These are phyloP conservation scores for Diadophis punctatus DNA, from an alignment of 2,113 vertebrate species.

Conservation along the genomic window DNA sequence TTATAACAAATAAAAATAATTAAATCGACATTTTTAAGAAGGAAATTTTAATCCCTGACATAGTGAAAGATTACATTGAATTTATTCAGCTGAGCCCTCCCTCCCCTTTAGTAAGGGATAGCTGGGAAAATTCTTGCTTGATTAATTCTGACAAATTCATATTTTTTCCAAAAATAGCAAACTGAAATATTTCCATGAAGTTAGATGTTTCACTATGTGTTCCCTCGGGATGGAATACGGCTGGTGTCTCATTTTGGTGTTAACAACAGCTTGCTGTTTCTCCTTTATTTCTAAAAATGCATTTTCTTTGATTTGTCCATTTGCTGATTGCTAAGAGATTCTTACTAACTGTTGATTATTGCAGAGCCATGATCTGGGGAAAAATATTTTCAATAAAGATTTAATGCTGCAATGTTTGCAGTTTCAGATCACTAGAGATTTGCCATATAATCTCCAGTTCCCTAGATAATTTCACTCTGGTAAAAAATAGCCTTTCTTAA, in stretches of 20 bases:
- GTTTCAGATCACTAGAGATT: not conserved
- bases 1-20: slow-evolving; percentile 28
- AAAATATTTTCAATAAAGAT: not conserved
- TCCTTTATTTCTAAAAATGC: not conserved
- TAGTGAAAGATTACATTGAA: slow-evolving; percentile 45
- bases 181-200: slow-evolving; percentile 21
- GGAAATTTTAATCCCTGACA: slow-evolving; percentile 48
- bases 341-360: slow-evolving; percentile 8
- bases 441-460: not conserved
- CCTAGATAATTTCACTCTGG: not conserved
- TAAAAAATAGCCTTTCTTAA: not conserved
- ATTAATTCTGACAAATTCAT: slow-evolving; percentile 24
- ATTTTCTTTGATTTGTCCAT: not conserved
- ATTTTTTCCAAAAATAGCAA: slow-evolving; percentile 23
- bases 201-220: slow-evolving; percentile 16
- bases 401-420: not conserved
- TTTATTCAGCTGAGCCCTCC: slow-evolving; percentile 44
- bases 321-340: not conserved
- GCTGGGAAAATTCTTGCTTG: not conserved
- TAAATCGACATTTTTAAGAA: slow-evolving; percentile 45
- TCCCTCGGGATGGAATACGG: not conserved
- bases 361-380: not conserved
- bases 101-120: slow-evolving; percentile 5
- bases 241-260: not conserved
- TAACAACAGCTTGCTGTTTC: not conserved